phyloP scores from a whole-genome alignment of 2,113 vertebrate species.

The Nothoprocta pentlandii region DNA sequence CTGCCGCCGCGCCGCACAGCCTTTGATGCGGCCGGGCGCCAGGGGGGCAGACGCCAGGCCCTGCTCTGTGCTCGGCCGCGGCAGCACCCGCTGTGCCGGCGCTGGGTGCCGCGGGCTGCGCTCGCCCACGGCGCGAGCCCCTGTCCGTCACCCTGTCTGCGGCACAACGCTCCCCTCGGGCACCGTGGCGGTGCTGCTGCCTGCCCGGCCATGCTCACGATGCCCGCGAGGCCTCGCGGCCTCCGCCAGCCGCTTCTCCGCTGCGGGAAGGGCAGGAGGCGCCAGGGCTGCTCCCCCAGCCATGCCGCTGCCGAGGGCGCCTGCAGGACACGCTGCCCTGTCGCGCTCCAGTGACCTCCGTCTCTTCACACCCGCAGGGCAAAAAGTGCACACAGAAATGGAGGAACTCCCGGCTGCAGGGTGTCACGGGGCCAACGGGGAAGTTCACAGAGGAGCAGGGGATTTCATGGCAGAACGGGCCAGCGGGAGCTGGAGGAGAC shows the following conservation, averaged over 20 bases:
- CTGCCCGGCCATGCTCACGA: too few relatives aligned
- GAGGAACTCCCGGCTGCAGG: neutral
- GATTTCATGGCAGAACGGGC: too few relatives aligned
- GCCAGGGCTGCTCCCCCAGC: too few relatives aligned
- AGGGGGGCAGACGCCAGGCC: neutral
- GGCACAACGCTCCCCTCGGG: too few relatives aligned
- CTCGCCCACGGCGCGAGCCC: neutral
- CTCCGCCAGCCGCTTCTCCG: too few relatives aligned
- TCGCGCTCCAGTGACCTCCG: neutral
- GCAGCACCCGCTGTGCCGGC: neutral
- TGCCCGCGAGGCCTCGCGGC: too few relatives aligned
- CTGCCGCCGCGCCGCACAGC: rapidly evolving
- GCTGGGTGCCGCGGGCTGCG: neutral
- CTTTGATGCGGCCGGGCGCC: neutral
- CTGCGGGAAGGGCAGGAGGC: too few relatives aligned
- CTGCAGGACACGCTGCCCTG: too few relatives aligned
- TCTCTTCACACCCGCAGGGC: neutral
- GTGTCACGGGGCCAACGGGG: neutral
- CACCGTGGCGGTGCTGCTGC: too few relatives aligned
- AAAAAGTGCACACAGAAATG: neutral
- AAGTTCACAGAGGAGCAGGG: neutral
- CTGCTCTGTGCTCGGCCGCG: rapidly evolving
- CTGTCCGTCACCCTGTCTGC: too few relatives aligned
- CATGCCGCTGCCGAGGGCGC: too few relatives aligned
- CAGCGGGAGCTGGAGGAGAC: too few relatives aligned